phyloP scores from a whole-genome alignment of 2,113 vertebrate genomes.

The zebrafish (Danio rerio) region GRCz12tu NC_133185.1:33142001-33142500 shows the following conservation, averaged over 20 bases:
- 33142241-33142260: neutral
- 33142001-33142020: constrained; percentile 30
- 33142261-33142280: neutral
- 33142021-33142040: constrained; percentile 23
- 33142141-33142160: constrained; percentile 4
- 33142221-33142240: neutral
- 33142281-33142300: neutral
- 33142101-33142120: constrained; percentile 35
- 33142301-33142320: neutral
- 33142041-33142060: constrained; percentile 17
- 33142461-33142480: too few species aligned
- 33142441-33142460: too few species aligned
- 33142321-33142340: constrained; percentile 15
- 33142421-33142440: constrained; percentile 6
- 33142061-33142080: constrained; percentile 31
- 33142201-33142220: constrained; percentile 2
- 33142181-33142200: constrained; percentile 13
- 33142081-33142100: neutral
- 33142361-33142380: neutral
- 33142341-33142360: neutral
- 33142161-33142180: constrained; percentile 27
- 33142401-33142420: neutral
- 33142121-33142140: constrained; percentile 40
- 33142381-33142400: neutral
- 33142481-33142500: neutral